A percentile compares a stretch with the other conserved stretches of the same genome.
These are phyloP conservation scores for Neelides sp. DNA, from an alignment of 1,140 invertebrate genomes.

Conservation along the genomic window DNA sequence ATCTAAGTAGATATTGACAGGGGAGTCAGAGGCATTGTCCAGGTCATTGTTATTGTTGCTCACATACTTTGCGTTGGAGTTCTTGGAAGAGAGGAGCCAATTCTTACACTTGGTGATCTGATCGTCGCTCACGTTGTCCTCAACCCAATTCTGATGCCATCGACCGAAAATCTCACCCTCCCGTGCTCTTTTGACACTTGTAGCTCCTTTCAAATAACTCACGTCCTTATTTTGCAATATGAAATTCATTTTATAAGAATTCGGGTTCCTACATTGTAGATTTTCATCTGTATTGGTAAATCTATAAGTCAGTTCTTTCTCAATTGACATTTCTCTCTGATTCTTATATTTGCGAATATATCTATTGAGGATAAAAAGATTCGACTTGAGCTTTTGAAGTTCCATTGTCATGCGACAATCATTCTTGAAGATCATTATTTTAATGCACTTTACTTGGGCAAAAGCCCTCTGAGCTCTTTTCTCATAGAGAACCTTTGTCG, in stretches of 20 bases:
- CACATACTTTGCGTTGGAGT: constrained; percentile 49
- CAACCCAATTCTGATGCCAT: constrained; percentile 55
- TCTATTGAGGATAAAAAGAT: constrained; percentile 51
- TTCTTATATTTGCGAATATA: constrained; percentile 41
- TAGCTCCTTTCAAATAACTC: constrained; percentile 61
- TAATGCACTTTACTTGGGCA: constrained; percentile 78
- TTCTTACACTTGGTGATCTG: constrained; percentile 49
- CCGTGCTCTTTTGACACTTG: constrained; percentile 57
- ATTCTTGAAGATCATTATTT: constrained; percentile 71
- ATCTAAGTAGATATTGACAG: constrained; percentile 57
- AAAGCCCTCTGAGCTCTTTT: constrained; percentile 56
- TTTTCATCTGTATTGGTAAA: constrained; percentile 44
- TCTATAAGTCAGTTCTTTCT: constrained; percentile 14
- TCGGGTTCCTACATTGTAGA: constrained; percentile 54
- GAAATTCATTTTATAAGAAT: constrained; percentile 61
- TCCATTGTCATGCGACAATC: constrained; percentile 78
- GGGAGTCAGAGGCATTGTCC: constrained; percentile 52
- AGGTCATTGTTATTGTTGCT: constrained; percentile 54
- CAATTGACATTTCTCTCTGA: constrained; percentile 7
- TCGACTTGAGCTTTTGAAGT: constrained; percentile 64
- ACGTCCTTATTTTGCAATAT: constrained; percentile 65
- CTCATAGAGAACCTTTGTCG: constrained; percentile 43
- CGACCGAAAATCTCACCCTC: constrained; percentile 54
- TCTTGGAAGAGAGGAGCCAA: constrained; percentile 59
- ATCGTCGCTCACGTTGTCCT: constrained; percentile 48